These are phyloP conservation scores for Megaceryle alcyon DNA, from an alignment of 2,797 vertebrate species.

Conservation along the genomic window DNA sequence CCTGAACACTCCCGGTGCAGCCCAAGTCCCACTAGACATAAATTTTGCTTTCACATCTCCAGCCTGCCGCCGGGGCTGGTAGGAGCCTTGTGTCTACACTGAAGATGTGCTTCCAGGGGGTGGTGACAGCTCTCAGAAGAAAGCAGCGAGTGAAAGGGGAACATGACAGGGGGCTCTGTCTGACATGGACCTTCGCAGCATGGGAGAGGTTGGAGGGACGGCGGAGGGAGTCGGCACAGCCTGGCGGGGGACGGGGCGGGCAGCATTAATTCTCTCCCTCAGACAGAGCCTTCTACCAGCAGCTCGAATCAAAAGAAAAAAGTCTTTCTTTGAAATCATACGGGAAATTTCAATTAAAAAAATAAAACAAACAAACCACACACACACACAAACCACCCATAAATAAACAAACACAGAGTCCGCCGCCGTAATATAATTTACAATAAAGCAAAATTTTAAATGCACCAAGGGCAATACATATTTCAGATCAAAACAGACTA, in stretches of 20 bases:
- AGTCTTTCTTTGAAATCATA: conserved; percentile 18
- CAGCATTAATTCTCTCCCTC: conserved; percentile 65
- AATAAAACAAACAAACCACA: background rate
- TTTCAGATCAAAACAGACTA: conserved; percentile 20
- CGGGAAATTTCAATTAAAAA: background rate
- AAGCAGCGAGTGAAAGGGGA: conserved; percentile 82
- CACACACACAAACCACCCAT: too few relatives aligned
- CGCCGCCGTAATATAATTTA: background rate
- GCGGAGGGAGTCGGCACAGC: conserved; percentile 33
- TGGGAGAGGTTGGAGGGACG: conserved; percentile 73
- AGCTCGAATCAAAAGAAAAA: background rate
- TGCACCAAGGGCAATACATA: background rate
- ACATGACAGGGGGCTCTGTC: conserved; percentile 87
- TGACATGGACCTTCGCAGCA: conserved; percentile 89
- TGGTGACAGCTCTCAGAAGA: conserved; percentile 86
- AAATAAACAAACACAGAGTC: too few relatives aligned
- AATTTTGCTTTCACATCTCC: conserved; percentile 66
- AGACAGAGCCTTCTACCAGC: conserved; percentile 26
- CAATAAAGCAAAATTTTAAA: background rate
- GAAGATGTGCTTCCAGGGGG: conserved; percentile 76
- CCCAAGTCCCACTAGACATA: conserved; percentile 12
- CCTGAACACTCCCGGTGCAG: background rate
- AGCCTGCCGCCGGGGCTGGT: conserved; percentile 60
- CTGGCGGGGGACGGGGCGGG: conserved; percentile 39
- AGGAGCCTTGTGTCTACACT: conserved; percentile 71